Evolutionary conservation across 2,797 vertebrate genomes (phyloP).

Genomic region (Zenarchopterus dispar): DNA sequence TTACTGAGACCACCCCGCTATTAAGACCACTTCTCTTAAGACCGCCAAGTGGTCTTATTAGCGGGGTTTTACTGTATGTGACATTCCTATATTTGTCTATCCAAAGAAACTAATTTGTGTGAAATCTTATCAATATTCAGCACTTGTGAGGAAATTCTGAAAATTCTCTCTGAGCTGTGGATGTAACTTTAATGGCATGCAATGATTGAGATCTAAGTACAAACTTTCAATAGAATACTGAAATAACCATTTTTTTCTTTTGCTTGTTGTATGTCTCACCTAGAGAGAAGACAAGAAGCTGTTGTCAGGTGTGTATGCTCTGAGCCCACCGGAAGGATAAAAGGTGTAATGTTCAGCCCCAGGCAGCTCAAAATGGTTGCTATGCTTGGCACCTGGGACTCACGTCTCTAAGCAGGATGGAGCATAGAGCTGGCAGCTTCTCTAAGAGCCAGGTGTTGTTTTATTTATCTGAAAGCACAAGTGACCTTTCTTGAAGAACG

Average conservation of each 20-base stretch:
- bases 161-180: background rate
- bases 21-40: too few species aligned
- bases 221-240: background rate
- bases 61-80: too few species aligned
- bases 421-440: constrained; percentile 62
- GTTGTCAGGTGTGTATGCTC: constrained; percentile 42
- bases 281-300: background rate
- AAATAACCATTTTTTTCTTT: background rate
- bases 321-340: constrained; percentile 59
- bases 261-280: constrained; percentile 23
- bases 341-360: constrained; percentile 75
- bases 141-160: too few species aligned
- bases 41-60: too few species aligned
- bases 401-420: constrained; percentile 70
- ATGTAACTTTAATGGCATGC: background rate
- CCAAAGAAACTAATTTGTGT: too few species aligned
- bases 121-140: too few species aligned
- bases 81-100: too few species aligned
- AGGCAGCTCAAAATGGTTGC: constrained; percentile 69
- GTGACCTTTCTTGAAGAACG: constrained; percentile 76
- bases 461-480: constrained; percentile 79
- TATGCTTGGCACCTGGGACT: constrained; percentile 74
- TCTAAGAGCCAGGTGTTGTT: constrained; percentile 79
- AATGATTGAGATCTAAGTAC: constrained; percentile 1
- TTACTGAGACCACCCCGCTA: too few species aligned